phyloP scores from a whole-genome alignment of 2,888 invertebrate species.

The Eristalis pertinax region DNA sequence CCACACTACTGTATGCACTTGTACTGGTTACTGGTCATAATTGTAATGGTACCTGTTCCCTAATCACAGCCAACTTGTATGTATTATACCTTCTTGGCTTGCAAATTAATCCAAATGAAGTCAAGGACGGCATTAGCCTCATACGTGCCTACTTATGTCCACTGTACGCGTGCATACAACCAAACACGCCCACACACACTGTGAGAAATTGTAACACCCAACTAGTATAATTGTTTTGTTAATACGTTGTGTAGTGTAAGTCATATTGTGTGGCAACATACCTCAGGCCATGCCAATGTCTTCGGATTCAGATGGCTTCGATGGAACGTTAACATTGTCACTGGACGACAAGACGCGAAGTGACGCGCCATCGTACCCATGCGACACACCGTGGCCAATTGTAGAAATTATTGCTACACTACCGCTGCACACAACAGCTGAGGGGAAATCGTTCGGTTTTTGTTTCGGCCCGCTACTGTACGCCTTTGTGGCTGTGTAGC shows the following conservation, averaged over 20 bases:
- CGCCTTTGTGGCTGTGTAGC: neutral
- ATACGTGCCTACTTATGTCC: conserved; percentile 58
- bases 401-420: conserved; percentile 41
- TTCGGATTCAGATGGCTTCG: conserved; percentile 26
- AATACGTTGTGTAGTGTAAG: conserved; percentile 45
- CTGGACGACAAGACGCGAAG: conserved; percentile 24
- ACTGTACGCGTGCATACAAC: neutral
- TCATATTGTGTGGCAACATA: conserved; percentile 59
- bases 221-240: conserved; percentile 63
- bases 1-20: conserved; percentile 45
- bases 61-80: conserved; percentile 59
- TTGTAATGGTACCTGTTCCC: conserved; percentile 62
- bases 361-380: neutral
- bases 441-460: conserved; percentile 26
- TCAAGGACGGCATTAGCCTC: conserved; percentile 70
- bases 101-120: conserved; percentile 68
- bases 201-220: conserved; percentile 65
- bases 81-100: conserved; percentile 64
- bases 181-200: conserved; percentile 19
- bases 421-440: conserved; percentile 23
- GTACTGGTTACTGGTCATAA: conserved; percentile 22
- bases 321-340: conserved; percentile 7
- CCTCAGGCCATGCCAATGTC: conserved; percentile 32
- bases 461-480: neutral
- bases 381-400: conserved; percentile 21